A percentile compares a stretch with the other conserved stretches of the same genome.
These are phyloP conservation scores for Ectropis crepuscularia DNA, from an alignment of 2,888 invertebrate species.

Conservation along the genomic window DNA sequence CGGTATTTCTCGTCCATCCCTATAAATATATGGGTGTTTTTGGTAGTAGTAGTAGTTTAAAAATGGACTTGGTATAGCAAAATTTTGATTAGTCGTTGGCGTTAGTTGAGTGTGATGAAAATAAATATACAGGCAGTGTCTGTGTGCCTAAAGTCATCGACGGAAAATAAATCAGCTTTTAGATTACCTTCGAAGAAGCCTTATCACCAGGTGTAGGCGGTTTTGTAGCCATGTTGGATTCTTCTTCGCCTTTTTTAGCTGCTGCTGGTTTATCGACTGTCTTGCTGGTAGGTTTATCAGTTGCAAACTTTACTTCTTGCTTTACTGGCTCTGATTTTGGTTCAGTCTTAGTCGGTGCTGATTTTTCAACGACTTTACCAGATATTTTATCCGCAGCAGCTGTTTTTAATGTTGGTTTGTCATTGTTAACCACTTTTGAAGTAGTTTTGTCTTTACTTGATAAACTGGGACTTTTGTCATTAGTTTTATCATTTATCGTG, in stretches of 20 bases:
- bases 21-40: no score
- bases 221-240: conserved; percentile 76
- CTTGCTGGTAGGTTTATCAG: conserved; percentile 48
- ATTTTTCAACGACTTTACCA: conserved; percentile 47
- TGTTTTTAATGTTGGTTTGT: conserved; percentile 47
- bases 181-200: conserved; percentile 69
- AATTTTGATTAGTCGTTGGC: no score
- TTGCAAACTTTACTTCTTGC: conserved; percentile 33
- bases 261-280: conserved; percentile 50
- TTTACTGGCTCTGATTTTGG: conserved; percentile 39
- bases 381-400: conserved; percentile 44
- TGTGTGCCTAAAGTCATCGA: no score
- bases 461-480: conserved; percentile 44
- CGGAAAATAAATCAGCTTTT: no score
- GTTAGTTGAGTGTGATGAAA: no score
- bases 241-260: conserved; percentile 63
- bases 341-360: conserved; percentile 29
- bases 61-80: no score
- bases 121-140: no score
- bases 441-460: conserved; percentile 49
- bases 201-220: conserved; percentile 74
- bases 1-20: no score
- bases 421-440: conserved; percentile 47
- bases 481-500: conserved; percentile 52
- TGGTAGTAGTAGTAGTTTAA: no score